Percentiles rank a stretch among this genome's conserved stretches.
These are phyloP conservation scores for Gymnoscopelus microlampas DNA, from an alignment of 2,797 vertebrate species.

Conservation along the genomic window DNA sequence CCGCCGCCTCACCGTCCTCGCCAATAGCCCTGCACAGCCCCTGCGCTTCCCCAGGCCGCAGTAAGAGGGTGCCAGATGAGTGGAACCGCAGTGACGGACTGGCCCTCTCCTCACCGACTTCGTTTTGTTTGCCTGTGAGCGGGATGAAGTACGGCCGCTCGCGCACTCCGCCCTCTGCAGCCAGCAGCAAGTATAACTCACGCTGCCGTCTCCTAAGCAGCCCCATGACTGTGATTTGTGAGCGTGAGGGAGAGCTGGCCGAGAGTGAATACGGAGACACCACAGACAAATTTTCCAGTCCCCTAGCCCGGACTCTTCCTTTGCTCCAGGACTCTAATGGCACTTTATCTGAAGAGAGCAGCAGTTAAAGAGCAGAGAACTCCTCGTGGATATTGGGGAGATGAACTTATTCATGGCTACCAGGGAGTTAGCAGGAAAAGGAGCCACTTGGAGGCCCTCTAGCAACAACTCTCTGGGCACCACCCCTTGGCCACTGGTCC, in stretches of 20 bases:
- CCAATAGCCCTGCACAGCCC: conserved; percentile 75
- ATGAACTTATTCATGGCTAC: conserved; percentile 36
- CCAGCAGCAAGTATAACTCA: conserved; percentile 95
- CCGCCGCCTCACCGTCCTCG: conserved; percentile 58
- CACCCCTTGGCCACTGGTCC: conserved; percentile 3
- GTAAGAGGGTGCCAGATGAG: conserved; percentile 85
- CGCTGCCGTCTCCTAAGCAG: conserved; percentile 96
- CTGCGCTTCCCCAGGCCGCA: conserved; percentile 82
- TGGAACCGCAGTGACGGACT: conserved; percentile 90
- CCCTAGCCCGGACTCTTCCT: conserved; percentile 38
- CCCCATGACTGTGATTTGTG: conserved; percentile 98
- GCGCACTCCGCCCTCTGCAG: conserved; percentile 92
- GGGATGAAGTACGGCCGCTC: conserved; percentile 89
- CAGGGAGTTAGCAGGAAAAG: conserved; percentile 39
- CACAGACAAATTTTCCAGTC: conserved; percentile 34
- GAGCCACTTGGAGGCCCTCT: conserved; percentile 35
- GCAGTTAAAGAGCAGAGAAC: conserved; percentile 71
- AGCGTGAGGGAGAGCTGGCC: conserved; percentile 89
- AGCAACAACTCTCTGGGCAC: conserved; percentile 39
- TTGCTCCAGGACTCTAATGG: conserved; percentile 72
- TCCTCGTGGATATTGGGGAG: conserved; percentile 40
- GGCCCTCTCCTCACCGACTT: conserved; percentile 84
- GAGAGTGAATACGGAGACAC: conserved; percentile 71
- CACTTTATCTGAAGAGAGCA: conserved; percentile 79
- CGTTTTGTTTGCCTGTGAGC: conserved; percentile 81